These are phyloP conservation scores for Salarias fasciatus DNA, from an alignment of 2,797 vertebrate species.

Conservation along the genomic window DNA sequence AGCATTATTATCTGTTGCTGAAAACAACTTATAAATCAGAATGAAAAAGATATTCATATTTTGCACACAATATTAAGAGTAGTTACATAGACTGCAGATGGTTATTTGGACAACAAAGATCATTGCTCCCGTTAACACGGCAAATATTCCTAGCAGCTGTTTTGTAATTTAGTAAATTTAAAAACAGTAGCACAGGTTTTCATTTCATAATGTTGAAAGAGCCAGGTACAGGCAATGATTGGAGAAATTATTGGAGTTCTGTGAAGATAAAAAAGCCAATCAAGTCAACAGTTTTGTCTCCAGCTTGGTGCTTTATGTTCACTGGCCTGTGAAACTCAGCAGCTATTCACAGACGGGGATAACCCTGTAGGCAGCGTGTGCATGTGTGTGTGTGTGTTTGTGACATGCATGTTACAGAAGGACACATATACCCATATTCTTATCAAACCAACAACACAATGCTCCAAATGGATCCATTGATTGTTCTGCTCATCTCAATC, in stretches of 20 bases:
- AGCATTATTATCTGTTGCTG: not conserved
- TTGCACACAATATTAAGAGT: not conserved
- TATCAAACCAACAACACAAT: too few species aligned
- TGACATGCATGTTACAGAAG: too few species aligned
- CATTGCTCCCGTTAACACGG: too few species aligned
- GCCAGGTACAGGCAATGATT: too few species aligned
- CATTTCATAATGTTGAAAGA: too few species aligned
- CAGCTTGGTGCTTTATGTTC: not conserved
- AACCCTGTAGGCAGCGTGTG: slow-evolving; percentile 1
- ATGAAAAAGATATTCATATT: not conserved
- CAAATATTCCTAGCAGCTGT: not conserved
- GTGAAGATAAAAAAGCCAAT: not conserved
- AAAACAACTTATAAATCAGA: not conserved
- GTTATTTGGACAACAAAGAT: too few species aligned
- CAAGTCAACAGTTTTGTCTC: not conserved
- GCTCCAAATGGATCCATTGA: not conserved
- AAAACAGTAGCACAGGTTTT: too few species aligned
- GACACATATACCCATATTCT: too few species aligned
- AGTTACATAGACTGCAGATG: not conserved
- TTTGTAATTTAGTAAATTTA: not conserved
- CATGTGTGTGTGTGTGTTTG: not conserved
- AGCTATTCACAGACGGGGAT: not conserved
- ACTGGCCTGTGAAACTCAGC: not conserved
- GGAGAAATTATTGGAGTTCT: not conserved
- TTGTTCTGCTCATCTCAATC: not conserved